A percentile compares a stretch with the other conserved stretches of the same genome.
Evolutionary conservation across 1,140 invertebrate genomes (phyloP).

Genomic region (Goniozus legneri): DNA sequence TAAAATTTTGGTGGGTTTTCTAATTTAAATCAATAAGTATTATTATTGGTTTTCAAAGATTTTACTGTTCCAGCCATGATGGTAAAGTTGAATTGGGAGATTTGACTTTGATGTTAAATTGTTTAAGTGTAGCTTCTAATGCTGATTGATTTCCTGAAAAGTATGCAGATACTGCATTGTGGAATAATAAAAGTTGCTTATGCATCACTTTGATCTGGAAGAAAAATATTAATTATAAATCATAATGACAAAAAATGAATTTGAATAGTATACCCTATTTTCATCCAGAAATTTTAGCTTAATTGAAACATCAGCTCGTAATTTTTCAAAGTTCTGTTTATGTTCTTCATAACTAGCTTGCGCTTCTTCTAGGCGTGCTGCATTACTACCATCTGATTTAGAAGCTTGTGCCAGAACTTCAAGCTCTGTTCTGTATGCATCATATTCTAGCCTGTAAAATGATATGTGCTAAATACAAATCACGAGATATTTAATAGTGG

Average conservation of each 20-base stretch:
- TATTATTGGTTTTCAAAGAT: constrained; percentile 2
- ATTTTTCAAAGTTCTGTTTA: constrained; percentile 85
- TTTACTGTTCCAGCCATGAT: constrained; percentile 77
- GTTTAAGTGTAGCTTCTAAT: constrained; percentile 90
- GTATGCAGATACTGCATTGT: constrained; percentile 94
- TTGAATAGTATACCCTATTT: constrained; percentile 73
- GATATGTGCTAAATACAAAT: background rate
- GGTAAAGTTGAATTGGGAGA: constrained; percentile 68
- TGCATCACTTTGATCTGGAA: constrained; percentile 96
- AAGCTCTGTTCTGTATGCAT: constrained; percentile 92
- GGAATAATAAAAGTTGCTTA: constrained; percentile 91
- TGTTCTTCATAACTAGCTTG: constrained; percentile 80
- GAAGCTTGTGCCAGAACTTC: constrained; percentile 71
- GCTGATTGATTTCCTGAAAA: constrained; percentile 93
- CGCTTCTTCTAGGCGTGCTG: constrained; percentile 70
- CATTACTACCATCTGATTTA: constrained; percentile 58
- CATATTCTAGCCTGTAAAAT: constrained; percentile 83
- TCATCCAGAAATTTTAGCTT: constrained; percentile 96
- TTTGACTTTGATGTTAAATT: constrained; percentile 90
- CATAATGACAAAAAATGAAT: constrained; percentile 5
- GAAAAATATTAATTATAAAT: constrained; percentile 18
- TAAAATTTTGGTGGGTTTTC: too few species aligned
- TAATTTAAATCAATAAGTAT: background rate
- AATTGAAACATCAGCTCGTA: constrained; percentile 87
- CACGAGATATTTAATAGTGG: background rate